Evolutionary conservation across 2,113 vertebrate species (phyloP).

Genomic region (Lonchura striata): DNA sequence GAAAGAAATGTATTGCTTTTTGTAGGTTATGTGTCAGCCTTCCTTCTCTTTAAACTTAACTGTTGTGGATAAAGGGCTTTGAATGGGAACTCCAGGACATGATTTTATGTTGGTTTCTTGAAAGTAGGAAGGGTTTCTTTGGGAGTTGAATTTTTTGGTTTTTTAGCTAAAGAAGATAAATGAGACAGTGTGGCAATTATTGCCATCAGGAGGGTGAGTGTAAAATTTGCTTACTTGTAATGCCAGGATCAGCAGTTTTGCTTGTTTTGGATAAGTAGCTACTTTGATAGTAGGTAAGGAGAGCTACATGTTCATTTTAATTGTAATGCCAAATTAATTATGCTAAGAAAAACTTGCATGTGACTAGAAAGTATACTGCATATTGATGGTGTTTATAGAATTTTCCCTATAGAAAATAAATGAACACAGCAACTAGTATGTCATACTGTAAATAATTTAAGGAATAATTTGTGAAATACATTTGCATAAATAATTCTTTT

Average conservation of each 20-base stretch:
- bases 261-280: not conserved
- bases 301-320: not conserved
- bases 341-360: not conserved
- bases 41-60: not conserved
- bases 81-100: not conserved
- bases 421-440: not conserved
- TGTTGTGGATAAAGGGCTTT: not conserved
- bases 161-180: not conserved
- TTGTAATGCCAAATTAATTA: not conserved
- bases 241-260: not conserved
- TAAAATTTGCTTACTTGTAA: not conserved
- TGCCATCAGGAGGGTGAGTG: not conserved
- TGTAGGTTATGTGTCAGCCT: not conserved
- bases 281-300: not conserved
- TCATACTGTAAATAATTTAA: constrained; percentile 17
- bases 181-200: not conserved
- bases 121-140: not conserved
- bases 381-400: not conserved
- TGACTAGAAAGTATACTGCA: not conserved
- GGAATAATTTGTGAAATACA: not conserved
- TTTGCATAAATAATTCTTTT: not conserved
- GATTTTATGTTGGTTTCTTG: not conserved
- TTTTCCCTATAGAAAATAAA: not conserved
- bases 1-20: not conserved
- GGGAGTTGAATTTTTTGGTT: fast-evolving